These are phyloP conservation scores for Drosophila demipolita DNA, from an alignment of 2,888 invertebrate genomes.

Conservation along the genomic window DNA sequence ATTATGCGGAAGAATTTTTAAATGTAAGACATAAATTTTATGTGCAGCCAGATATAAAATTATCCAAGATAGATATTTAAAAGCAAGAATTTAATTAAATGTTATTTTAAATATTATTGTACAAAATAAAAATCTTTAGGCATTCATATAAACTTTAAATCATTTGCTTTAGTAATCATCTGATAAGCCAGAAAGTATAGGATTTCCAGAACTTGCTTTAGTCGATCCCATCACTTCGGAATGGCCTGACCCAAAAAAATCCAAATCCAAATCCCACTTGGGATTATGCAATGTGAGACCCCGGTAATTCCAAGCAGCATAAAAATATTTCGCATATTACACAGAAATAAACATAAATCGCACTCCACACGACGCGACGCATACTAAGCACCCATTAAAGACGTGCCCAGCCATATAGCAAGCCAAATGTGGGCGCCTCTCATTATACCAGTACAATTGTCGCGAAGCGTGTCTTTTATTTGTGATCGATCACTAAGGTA, in stretches of 20 bases:
- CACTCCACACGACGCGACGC: slow-evolving; percentile 28
- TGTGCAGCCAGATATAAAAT: not conserved
- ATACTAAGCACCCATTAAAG: slow-evolving; percentile 53
- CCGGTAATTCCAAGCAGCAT: slow-evolving; percentile 49
- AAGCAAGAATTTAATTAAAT: not conserved
- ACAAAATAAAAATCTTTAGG: not conserved
- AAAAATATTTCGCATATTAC: slow-evolving; percentile 73
- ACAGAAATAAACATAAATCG: slow-evolving; percentile 55
- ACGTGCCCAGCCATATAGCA: slow-evolving; percentile 54
- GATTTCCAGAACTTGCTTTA: not conserved
- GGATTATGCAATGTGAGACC: slow-evolving; percentile 40
- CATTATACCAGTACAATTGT: slow-evolving; percentile 25
- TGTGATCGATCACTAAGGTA: slow-evolving; percentile 12
- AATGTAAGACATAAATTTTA: not conserved
- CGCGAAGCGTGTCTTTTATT: slow-evolving; percentile 33
- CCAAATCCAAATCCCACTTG: slow-evolving; percentile 3
- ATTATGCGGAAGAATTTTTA: not conserved
- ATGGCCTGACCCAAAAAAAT: slow-evolving; percentile 2
- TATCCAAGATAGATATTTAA: not conserved
- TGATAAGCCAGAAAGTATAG: not conserved
- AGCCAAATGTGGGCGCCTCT: slow-evolving; percentile 11
- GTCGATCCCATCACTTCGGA: not conserved
- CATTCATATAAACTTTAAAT: not conserved
- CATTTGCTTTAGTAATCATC: not conserved
- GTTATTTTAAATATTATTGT: not conserved